Conservation (phyloP, 2,113 vertebrate genomes). For the Odocoileus virginianus region DNA sequence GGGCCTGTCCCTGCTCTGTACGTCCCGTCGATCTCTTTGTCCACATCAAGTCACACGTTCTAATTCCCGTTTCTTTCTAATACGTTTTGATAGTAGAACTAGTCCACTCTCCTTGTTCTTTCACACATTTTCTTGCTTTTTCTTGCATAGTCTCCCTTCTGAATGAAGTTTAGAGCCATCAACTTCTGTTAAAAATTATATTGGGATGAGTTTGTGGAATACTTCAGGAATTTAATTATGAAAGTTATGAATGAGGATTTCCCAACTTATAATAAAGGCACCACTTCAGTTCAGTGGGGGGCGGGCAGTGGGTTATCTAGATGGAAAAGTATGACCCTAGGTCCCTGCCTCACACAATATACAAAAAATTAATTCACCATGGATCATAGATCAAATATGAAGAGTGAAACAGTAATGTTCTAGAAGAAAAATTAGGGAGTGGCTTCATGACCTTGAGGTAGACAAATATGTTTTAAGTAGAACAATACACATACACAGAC, state of each 20-base stretch:
- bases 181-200: not conserved
- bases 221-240: not conserved
- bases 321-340: not conserved
- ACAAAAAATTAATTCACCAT: not conserved
- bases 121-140: not conserved
- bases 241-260: not conserved
- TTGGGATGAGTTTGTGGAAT: not conserved
- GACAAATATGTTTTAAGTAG: not conserved
- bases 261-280: not conserved
- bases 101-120: not conserved
- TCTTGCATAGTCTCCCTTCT: not conserved
- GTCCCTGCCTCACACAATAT: not conserved
- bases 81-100: not conserved
- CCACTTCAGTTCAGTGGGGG: not conserved
- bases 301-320: not conserved
- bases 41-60: not conserved
- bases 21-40: not conserved
- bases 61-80: not conserved
- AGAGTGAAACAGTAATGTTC: not conserved
- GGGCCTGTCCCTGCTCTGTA: not conserved
- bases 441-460: not conserved
- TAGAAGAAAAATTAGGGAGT: not conserved
- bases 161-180: not conserved
- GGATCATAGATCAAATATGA: not conserved
- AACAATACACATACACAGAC: not conserved